phyloP scores from a whole-genome alignment of 2,113 vertebrate species.

The Calypte anna region DNA sequence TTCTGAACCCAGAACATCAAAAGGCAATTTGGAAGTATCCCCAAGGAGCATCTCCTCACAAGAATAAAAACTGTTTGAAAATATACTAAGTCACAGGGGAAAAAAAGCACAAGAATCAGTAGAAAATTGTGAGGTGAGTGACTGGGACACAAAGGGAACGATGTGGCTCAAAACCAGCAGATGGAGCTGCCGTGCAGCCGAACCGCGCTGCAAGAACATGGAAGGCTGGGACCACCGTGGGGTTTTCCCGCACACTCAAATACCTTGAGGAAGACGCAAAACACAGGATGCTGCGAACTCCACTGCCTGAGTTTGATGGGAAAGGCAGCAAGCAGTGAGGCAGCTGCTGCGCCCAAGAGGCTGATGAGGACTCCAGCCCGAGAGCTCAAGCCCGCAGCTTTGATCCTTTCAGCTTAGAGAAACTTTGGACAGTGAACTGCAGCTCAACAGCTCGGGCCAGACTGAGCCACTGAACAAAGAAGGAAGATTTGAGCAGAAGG shows the following conservation, averaged over 20 bases:
- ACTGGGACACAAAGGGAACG: background rate
- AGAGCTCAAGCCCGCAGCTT: background rate
- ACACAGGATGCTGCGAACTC: too few species aligned
- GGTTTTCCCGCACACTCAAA: background rate
- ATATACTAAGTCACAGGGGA: background rate
- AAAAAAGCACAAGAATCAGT: background rate
- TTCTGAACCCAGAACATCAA: background rate
- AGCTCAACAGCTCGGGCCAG: background rate
- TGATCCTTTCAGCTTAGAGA: background rate
- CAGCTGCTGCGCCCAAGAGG: background rate
- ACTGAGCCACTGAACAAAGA: background rate
- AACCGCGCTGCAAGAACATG: accelerated
- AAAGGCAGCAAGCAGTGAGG: accelerated
- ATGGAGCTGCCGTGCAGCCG: background rate
- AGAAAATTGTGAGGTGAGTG: background rate
- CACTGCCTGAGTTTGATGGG: background rate
- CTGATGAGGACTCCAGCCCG: background rate
- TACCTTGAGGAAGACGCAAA: background rate
- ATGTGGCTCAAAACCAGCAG: background rate
- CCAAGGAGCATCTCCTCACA: background rate
- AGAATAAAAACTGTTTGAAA: background rate
- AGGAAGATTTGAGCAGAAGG: background rate
- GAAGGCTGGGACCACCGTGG: accelerated
- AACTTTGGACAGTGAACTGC: background rate
- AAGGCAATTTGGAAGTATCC: background rate